Percentiles rank a stretch among this genome's conserved stretches.
Evolutionary conservation across 1,140 invertebrate species (phyloP).

Genomic region (Drosophila kurseongensis): DNA sequence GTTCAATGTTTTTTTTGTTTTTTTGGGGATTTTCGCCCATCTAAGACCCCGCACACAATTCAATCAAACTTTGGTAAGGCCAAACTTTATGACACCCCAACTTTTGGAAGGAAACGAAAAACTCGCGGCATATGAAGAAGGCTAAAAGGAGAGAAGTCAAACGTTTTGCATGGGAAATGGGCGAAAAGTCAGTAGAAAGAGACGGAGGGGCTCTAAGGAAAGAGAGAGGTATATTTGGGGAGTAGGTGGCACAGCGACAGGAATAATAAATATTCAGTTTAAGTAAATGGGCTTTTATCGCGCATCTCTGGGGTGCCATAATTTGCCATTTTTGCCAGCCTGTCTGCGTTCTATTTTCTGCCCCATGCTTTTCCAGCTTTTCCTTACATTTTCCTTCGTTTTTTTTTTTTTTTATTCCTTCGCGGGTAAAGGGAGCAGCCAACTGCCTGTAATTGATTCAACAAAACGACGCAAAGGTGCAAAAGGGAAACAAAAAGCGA

Average conservation of each 20-base stretch:
- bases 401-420: constrained; percentile 16
- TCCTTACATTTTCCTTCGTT: constrained; percentile 22
- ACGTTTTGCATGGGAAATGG: constrained; percentile 76
- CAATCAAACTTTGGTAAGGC: constrained; percentile 66
- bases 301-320: constrained; percentile 81
- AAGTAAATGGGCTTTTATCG: constrained; percentile 83
- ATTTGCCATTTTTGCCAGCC: constrained; percentile 80
- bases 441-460: constrained; percentile 80
- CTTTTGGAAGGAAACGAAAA: constrained; percentile 60
- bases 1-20: not conserved
- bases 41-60: constrained; percentile 51
- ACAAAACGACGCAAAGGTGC: constrained; percentile 64
- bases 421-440: constrained; percentile 44
- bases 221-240: not conserved
- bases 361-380: constrained; percentile 8
- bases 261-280: constrained; percentile 83
- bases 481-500: constrained; percentile 63
- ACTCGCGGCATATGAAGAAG: constrained; percentile 63
- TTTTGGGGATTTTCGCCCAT: not conserved
- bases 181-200: constrained; percentile 56
- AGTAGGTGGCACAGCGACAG: constrained; percentile 68
- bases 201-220: constrained; percentile 1
- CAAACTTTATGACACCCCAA: constrained; percentile 68
- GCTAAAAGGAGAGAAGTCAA: constrained; percentile 45
- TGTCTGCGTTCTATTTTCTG: constrained; percentile 55